These are phyloP conservation scores for Pelagia noctiluca DNA, from an alignment of 30 jellyfish, hydroid and myxozoan genomes.

Conservation along the genomic window DNA sequence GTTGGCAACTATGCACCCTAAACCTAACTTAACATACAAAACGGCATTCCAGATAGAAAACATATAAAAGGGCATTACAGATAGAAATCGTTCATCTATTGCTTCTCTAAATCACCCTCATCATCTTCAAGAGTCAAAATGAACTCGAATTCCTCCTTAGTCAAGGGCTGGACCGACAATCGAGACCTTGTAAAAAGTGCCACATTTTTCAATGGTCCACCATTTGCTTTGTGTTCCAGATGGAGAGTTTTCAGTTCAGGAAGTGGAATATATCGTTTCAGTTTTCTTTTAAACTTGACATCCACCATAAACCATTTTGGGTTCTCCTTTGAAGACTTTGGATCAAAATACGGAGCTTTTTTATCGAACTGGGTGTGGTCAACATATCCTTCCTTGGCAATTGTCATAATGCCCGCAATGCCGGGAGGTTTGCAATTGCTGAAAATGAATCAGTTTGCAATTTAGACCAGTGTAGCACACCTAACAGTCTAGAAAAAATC, in stretches of 20 bases:
- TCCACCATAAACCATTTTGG: constrained; percentile 98
- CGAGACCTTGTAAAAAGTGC: constrained; percentile 87
- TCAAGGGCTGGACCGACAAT: constrained; percentile 90
- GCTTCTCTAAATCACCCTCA: not conserved
- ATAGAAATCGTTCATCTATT: not conserved
- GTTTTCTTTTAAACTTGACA: constrained; percentile 80
- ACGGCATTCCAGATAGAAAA: not conserved
- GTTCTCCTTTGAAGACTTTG: constrained; percentile 77
- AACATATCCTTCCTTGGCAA: constrained; percentile 91
- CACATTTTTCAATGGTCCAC: constrained; percentile 80
- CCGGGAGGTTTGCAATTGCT: constrained; percentile 97
- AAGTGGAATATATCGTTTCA: constrained; percentile 76
- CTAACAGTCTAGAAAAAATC: too few relatives aligned
- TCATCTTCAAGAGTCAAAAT: constrained; percentile 64
- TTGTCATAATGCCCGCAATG: constrained; percentile 82
- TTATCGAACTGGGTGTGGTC: constrained; percentile 93
- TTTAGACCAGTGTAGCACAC: too few relatives aligned
- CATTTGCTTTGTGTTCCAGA: constrained; percentile 69
- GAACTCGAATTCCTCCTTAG: constrained; percentile 85
- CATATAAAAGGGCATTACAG: not conserved
- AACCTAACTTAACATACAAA: too few relatives aligned
- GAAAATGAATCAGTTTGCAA: not conserved
- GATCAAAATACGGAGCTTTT: constrained; percentile 78
- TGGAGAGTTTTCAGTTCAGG: constrained; percentile 74
- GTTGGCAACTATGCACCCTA: too few relatives aligned